Evolutionary conservation across 2,113 vertebrate species (phyloP), one percentile per base, ranked within the genome.

Genomic region (Lamprologus sp.): DNA sequence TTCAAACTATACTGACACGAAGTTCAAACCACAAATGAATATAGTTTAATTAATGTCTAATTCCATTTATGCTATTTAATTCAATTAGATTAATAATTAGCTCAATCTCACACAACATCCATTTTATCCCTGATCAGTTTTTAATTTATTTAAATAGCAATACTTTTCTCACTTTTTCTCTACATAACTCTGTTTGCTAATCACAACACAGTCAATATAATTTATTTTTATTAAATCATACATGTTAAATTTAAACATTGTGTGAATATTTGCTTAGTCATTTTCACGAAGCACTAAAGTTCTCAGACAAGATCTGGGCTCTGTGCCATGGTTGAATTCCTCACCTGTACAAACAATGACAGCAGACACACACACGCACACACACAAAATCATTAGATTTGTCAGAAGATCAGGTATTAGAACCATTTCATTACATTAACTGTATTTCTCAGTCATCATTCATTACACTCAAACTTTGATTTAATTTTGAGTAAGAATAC

Each of bases 81-180:
- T 21, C 21, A 21, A 21, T 23, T 23, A 6, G 45, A 47, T 0
- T 15, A 0, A 47, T 7, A 47, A 47, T 4, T 47, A 47, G 42
- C 42, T 7, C 2, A 47, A 15, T 15, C 45, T 47, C 13, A 47
- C 45, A 15, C 2, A 47, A 47, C 45, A 15, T 47, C 45, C 7
- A n/a, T n/a, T n/a, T n/a, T n/a, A n/a, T n/a, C n/a, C n/a, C n/a
- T n/a, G n/a, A n/a, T n/a, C n/a, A n/a, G n/a, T n/a, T n/a, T 15
- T 47, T 47, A 17, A 4, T 47, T 47, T 47, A 1, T 47, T 47
- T 47, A 15, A 47, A 47, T 37, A 37, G 37, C 37, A 37, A 37
- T 2, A 47, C 7, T 47, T 47, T 47, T 7, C 45, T 47, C 45
- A 45, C 14, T 47, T 47, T 17, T 47, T 47, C 4, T 47, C 3